Base-by-base conservation (phyloP, 1,140 invertebrate species). In the Ceratosolen fusciceps region DNA sequence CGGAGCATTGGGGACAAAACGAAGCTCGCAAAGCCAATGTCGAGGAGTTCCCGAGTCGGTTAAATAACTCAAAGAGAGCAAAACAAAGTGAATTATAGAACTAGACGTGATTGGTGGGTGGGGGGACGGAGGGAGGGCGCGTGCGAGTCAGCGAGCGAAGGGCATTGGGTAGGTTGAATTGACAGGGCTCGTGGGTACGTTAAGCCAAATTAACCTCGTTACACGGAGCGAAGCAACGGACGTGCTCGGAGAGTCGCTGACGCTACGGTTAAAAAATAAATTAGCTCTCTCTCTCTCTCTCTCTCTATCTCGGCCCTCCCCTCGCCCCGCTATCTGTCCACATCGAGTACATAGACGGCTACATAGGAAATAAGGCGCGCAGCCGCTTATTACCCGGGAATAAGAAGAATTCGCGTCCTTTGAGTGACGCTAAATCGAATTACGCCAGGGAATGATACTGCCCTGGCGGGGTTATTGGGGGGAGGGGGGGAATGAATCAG, bases 151-250 rank as follows among this genome's bases (percentile, higher is more conserved):
- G 82, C 82, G 81, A 83, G 71, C 80, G 83, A 83, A 83, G 82
- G 82, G 81, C 83, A 85, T 76, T 76, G 79, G 74, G n/a, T n/a
- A 80, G 80, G 84, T 80, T 74, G 82, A 62, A 67, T 58, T 65
- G 52, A 58, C 21, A 14, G 34, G 52, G 79, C 76, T 43, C 43
- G 82, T 83, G 83, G 84, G 83, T 83, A 81, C 75, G 65, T 77
- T 71, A 81, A 82, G 82, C 75, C 75, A 79, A 82, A 82, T 83
- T 85, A 82, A 82, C 80, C 84, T 84, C 82, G 81, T 85, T 85
- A 82, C 77, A 75, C 74, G 74, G 76, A n/a, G n/a, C n/a, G n/a
- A n/a, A 68, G 39, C 74, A 65, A 79, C 80, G 84, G 81, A 82
- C 81, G 80, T 82, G 8, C 10, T 74, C n/a, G 31, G 26, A 16